Evolutionary conservation across 2,888 invertebrate genomes (phyloP).

Genomic region (Limnephilus auricula): DNA sequence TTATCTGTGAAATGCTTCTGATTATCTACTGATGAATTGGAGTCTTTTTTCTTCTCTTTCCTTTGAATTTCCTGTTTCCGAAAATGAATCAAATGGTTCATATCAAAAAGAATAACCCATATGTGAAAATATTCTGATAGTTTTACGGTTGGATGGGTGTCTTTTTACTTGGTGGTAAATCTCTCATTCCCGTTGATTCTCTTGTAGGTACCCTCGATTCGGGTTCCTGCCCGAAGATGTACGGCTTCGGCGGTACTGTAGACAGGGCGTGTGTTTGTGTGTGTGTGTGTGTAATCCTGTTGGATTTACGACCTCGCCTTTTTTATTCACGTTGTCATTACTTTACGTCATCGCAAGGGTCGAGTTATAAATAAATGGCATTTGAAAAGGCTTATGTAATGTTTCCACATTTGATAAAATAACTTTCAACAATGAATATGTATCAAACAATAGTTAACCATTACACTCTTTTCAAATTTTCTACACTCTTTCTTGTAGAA

Average conservation of each 20-base stretch:
- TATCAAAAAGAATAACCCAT: neutral
- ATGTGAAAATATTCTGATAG: neutral
- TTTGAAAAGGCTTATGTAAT: neutral
- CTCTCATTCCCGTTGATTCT: neutral
- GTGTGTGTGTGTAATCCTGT: slow-evolving; percentile 2
- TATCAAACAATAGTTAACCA: too few species aligned
- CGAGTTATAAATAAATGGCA: slow-evolving; percentile 1
- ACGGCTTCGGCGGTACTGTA: slow-evolving; percentile 34
- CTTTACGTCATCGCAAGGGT: slow-evolving; percentile 18
- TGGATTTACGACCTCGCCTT: slow-evolving; percentile 38
- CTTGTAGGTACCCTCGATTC: neutral
- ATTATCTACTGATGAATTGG: neutral
- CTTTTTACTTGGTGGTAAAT: neutral
- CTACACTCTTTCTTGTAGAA: too few species aligned
- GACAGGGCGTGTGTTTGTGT: slow-evolving; percentile 10
- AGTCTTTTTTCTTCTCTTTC: neutral
- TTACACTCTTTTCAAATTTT: neutral
- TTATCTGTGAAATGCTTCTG: too few species aligned
- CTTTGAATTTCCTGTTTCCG: neutral
- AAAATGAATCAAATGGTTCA: neutral
- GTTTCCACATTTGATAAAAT: neutral
- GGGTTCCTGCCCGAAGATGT: slow-evolving; percentile 33
- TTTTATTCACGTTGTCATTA: slow-evolving; percentile 33
- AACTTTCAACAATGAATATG: neutral
- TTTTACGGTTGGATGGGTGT: neutral